A percentile compares a stretch with the other conserved stretches of the same genome.
Evolutionary conservation across 1,140 invertebrate genomes (phyloP).

Genomic region (Gryon sp.): DNA sequence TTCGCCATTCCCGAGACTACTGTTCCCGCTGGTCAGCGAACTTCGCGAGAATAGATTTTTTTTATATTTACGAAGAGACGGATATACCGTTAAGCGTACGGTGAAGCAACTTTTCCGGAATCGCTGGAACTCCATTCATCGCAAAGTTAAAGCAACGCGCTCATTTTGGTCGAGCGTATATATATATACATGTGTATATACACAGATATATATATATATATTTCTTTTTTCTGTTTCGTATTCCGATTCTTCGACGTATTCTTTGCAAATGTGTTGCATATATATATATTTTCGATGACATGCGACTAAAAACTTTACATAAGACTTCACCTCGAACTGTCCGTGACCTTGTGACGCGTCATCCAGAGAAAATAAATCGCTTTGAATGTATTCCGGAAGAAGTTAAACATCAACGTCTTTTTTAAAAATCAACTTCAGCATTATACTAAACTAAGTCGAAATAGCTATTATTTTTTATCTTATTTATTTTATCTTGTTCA

Average conservation of each 20-base stretch:
- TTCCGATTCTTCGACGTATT: conserved; percentile 46
- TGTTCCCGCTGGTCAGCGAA: conserved; percentile 64
- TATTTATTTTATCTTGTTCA: too few species aligned
- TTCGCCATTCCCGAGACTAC: conserved; percentile 49
- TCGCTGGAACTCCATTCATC: conserved; percentile 60
- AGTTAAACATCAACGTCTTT: conserved; percentile 8
- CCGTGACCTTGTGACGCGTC: conserved; percentile 63
- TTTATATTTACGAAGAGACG: conserved; percentile 61
- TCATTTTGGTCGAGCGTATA: conserved; percentile 16
- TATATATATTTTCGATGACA: conserved; percentile 57
- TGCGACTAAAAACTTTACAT: conserved; percentile 61
- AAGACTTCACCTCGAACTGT: conserved; percentile 63
- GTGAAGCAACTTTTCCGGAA: conserved; percentile 68
- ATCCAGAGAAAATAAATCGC: conserved; percentile 56
- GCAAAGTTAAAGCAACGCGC: conserved; percentile 42
- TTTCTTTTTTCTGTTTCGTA: conserved; percentile 28
- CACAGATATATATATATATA: too few species aligned
- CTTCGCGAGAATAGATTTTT: conserved; percentile 63
- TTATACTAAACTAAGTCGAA: too few species aligned
- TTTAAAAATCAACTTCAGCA: too few species aligned
- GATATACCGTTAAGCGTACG: conserved; percentile 67
- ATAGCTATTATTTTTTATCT: too few species aligned
- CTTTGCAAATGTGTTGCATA: conserved; percentile 41
- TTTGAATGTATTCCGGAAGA: conserved; percentile 35
- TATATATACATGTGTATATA: conserved; percentile 16